Percentiles rank a stretch among this genome's conserved stretches.
These are phyloP conservation scores for Meloe dianella DNA, from an alignment of 2,888 invertebrate species.

Conservation along the genomic window DNA sequence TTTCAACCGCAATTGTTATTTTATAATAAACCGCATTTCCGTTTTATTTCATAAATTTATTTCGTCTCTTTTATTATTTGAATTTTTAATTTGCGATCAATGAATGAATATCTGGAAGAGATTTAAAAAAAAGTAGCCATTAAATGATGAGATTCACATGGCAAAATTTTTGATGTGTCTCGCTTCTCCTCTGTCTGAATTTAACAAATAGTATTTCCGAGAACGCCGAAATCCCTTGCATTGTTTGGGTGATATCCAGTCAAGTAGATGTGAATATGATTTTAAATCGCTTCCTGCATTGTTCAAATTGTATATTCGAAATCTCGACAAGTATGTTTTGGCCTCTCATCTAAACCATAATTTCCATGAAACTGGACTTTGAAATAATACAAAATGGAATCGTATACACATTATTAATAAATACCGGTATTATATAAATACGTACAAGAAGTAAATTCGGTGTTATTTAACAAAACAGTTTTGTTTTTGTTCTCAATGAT, in stretches of 20 bases:
- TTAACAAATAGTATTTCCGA: conserved; percentile 24
- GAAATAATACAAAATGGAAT: neutral
- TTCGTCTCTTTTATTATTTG: conserved; percentile 13
- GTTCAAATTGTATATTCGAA: conserved; percentile 28
- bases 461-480: neutral
- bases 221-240: conserved; percentile 22
- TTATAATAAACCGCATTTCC: conserved; percentile 22
- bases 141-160: neutral
- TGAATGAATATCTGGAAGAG: too few relatives aligned
- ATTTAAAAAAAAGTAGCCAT: too few relatives aligned
- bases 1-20: conserved; percentile 26
- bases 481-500: neutral
- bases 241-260: conserved; percentile 33
- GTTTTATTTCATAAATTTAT: conserved; percentile 21
- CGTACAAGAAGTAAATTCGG: neutral
- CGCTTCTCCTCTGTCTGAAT: neutral
- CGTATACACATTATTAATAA: too few relatives aligned
- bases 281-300: conserved; percentile 31
- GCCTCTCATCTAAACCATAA: conserved; percentile 9
- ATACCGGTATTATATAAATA: neutral
- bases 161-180: neutral
- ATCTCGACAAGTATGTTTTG: conserved; percentile 29
- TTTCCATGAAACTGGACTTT: conserved; percentile 7
- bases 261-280: conserved; percentile 34
- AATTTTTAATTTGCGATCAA: neutral